A percentile compares a stretch with the other conserved stretches of the same genome.
phyloP scores from a whole-genome alignment of 1,140 invertebrate genomes.

The Aethina tumida region DNA sequence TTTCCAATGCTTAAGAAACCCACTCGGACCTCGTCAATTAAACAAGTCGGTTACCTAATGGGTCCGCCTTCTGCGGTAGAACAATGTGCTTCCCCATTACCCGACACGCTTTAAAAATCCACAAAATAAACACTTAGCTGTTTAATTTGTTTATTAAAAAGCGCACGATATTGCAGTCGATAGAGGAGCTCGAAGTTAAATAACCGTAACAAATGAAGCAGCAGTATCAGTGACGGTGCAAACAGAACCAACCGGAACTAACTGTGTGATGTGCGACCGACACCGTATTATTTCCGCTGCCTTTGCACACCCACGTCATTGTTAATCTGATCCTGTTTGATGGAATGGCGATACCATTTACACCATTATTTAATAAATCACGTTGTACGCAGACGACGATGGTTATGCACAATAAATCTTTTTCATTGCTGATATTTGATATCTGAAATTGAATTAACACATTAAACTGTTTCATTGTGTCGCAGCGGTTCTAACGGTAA shows the following conservation, averaged over 20 bases:
- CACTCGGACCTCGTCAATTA: neutral
- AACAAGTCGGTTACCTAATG: neutral
- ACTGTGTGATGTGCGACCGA: constrained; percentile 24
- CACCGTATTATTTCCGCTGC: constrained; percentile 24
- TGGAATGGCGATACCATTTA: too few species aligned
- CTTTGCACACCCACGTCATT: constrained; percentile 12
- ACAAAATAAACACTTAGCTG: constrained; percentile 11
- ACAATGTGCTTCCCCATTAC: constrained; percentile 20
- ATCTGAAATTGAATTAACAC: neutral
- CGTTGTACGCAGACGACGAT: neutral
- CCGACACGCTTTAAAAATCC: too few species aligned
- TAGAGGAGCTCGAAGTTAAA: constrained; percentile 18
- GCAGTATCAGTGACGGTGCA: constrained; percentile 16
- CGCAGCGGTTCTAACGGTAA: neutral
- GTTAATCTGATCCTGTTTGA: constrained; percentile 17
- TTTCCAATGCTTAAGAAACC: too few species aligned
- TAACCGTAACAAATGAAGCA: constrained; percentile 28
- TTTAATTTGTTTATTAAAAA: constrained; percentile 6
- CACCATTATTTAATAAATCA: too few species aligned
- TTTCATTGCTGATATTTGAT: neutral
- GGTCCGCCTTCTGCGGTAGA: constrained; percentile 12
- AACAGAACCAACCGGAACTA: constrained; percentile 24
- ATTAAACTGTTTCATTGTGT: neutral
- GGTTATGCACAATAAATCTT: neutral
- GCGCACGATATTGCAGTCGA: constrained; percentile 15